Evolutionary conservation across 2,113 vertebrate species (phyloP).

Genomic region (Ceyx cyanopectus): DNA sequence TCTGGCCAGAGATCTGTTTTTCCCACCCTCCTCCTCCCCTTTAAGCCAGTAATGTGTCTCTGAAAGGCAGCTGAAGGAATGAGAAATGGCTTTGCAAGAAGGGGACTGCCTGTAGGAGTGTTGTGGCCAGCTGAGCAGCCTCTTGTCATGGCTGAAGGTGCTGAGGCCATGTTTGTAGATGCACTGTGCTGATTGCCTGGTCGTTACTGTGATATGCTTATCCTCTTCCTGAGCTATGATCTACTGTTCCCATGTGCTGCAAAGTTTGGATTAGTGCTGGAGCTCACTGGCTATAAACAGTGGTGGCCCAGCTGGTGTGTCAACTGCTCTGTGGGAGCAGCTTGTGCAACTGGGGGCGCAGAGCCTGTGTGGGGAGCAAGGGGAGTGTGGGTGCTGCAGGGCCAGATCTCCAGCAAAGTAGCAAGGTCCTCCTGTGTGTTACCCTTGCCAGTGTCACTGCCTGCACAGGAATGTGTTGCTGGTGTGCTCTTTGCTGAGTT

Average conservation of each 20-base stretch:
- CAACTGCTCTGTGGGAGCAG: background rate
- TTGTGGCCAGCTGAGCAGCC: background rate
- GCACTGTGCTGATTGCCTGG: background rate
- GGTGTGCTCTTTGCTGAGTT: accelerated
- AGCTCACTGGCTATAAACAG: background rate
- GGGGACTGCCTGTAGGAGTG: background rate
- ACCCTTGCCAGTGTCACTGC: accelerated
- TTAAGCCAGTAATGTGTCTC: background rate
- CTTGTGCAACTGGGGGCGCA: background rate
- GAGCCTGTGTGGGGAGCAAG: background rate
- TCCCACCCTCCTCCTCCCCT: background rate
- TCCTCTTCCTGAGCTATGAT: background rate
- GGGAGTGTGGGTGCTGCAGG: background rate
- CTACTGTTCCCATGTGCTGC: background rate
- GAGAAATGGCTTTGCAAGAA: background rate
- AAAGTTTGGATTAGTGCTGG: background rate
- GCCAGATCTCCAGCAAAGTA: background rate
- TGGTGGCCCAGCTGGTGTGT: background rate
- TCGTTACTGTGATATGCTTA: background rate
- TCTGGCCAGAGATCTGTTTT: background rate
- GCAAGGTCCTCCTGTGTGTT: background rate
- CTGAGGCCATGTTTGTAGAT: background rate
- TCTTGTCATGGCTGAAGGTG: background rate
- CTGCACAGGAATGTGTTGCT: background rate
- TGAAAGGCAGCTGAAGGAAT: background rate